Evolutionary conservation across 1,140 invertebrate genomes (phyloP), one percentile per base, ranked within the genome.

Genomic region (Orchesella cincta): DNA sequence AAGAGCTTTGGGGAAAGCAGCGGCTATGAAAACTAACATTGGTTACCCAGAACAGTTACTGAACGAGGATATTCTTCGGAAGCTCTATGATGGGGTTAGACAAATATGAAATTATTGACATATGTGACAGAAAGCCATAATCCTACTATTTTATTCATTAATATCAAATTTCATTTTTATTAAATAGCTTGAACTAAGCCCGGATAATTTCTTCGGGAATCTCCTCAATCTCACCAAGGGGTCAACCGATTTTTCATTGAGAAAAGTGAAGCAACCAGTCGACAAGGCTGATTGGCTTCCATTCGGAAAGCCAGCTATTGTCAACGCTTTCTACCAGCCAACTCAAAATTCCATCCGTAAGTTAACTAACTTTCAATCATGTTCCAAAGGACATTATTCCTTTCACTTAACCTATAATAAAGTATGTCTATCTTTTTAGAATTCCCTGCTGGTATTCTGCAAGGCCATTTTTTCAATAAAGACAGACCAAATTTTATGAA

Each of bases 21-120:
- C 85, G 28, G 83, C 84, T 20, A 88, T 89, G 82, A 83, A 84
- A n/a, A 86, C 88, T 76, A 86, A 88, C 80, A 88, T 89, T 75
- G 88, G 88, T 2, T 88, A 87, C 80, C 86, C 87, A 16, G 84
- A 86, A 34, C 75, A 79, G 74, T 54, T 76, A 20, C 86, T 90
- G n/a, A 86, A 91, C 74, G 85, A 87, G 14, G 87, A 87, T 0
- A 85, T 86, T 52, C 82, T 94, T 18, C 89, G 93, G 76, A 84
- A 87, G 35, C 90, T 90, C 84, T 93, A 93, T 81, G 81, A 87
- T 77, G 89, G 89, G 73, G 89, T 93, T n/a, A 73, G 36, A 26
- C 51, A 18, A 71, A 18, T 31, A 64, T 26, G 8, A 64, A 8
- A 64, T 64, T 26, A 64, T 12, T 64, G n/a, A 29, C 23, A 23